Base-by-base conservation (phyloP, 2,888 invertebrate genomes). In the Pseudolycoriella hygida region DNA sequence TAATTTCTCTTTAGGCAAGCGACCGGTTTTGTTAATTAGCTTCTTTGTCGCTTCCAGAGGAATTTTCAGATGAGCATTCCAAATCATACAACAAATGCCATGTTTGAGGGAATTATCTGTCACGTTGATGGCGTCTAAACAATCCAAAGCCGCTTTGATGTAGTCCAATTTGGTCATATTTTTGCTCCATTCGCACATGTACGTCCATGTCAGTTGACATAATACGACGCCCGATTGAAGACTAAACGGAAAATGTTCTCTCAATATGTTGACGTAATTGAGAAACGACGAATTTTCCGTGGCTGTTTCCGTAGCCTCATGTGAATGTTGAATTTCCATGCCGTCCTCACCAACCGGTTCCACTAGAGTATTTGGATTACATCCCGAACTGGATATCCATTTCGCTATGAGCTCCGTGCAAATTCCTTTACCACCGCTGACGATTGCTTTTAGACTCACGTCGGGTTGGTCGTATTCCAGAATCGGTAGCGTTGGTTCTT, bases 141-240 rank as follows among this genome's bases (percentile, higher is more conserved):
- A 85, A 44, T 67, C 67, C 4, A 89, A 56, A 0, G 84, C 78
- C n/a, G 80, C 76, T 50, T 76, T 71, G 30, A 93, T 68, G 53
- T 76, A 70, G 12, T 72, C 67, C 4, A 81, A 67, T 50, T 73
- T 70, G 40, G 76, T 70, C 49, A 79, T 71, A 52, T 81, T 75
- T 60, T 81, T 85, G 57, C 85, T 83, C 92, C 93, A 94, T 44
- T 76, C 73, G 51, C 84, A 74, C 45, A 86, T 78, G 59, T 85
- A 89, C 61, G 93, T 92, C 93, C 93, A 93, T 51, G 81, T 77
- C 72, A 92, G 80, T 59, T 92, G 88, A 12, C 84, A 77, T 42
- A 92, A 68, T 37, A 94, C 67, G 34, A 81, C 76, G 55, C 84
- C 80, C 1, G 81, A 73, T 46, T 80, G 76, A 45, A 90, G 70